Base-by-base conservation (phyloP, 2,888 invertebrate genomes). In the Tryphoninae sp. region DNA sequence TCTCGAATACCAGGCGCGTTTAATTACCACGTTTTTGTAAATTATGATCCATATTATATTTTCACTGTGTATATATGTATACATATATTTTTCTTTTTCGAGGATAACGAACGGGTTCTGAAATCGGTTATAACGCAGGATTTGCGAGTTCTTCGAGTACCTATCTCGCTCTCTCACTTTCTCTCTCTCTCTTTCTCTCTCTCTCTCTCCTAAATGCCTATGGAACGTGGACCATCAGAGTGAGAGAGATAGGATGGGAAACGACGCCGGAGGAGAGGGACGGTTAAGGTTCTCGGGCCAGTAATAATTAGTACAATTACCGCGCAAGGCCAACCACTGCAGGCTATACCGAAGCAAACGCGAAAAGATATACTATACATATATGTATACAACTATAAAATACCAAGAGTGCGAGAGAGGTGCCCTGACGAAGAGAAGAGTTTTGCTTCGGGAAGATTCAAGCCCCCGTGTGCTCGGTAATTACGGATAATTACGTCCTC, bases 281-380 rank as follows among this genome's bases (percentile, higher is more conserved):
- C 67, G 69, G 77, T 65, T 77, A 69, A 80, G 79, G 73, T 82
- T 45, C 73, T 77, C 77, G 77, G 84, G 85, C 84, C 87, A 85
- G 89, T 89, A 91, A 91, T 91, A 91, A 91, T 91, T 91, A 91
- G 91, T 90, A 90, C 91, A 91, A 91, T 91, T 91, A 91, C 90
- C 86, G 89, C 86, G 87, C 91, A 91, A 91, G 91, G 90, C 90
- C 90, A 89, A 90, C 90, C 89, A 89, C 87, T 87, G 86, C 80
- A 80, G 82, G 84, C 87, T 86, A 83, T 78, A 84, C 84, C 83
- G 84, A 84, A 87, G 80, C 73, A 73, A 79, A 77, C 80, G 76
- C 77, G 58, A 78, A 55, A 81, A 74, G 62, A 76, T 75, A 68
- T 61, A 62, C 42, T 68, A 49, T 72, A 67, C 65, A 62, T 58